Base-by-base conservation (phyloP, 2,113 vertebrate species). In the Ranitomeya imitator region DNA sequence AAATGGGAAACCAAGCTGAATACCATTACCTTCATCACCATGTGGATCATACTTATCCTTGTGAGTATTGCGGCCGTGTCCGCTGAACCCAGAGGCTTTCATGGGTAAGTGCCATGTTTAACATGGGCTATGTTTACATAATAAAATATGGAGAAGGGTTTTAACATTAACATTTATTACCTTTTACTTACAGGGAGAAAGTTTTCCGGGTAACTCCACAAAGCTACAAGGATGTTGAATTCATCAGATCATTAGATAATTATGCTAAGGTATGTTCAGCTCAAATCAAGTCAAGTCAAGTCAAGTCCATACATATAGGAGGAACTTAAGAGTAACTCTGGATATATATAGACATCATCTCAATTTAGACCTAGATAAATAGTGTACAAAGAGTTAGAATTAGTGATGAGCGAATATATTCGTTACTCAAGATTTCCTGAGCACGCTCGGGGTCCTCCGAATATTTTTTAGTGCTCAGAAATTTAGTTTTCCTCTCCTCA, bases 1-100 rank as follows among this genome's bases (percentile, higher is more conserved):
- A 89, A 93, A 91, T 88, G 79, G 88, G 52, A 67, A 0, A 63
- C 59, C 57, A 55, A 7, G 84, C 86, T 59, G 11, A 0, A 0
- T 0, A 0, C 11, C 18, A 60, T 37, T 61, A 61, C 21, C 8
- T 12, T 26, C 0, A 9, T 52, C 89, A 95, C 92, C 91, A 97
- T 97, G 97, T 97, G 94, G 94, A 80, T 86, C 0, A 90, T 97
- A 85, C 90, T 96, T 90, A 67, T 97, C 91, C 92, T 97, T 1
- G 87, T 94, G 92, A 92, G 96, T 91, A 92, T 94, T 91, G 93
- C 95, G 60, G 90, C 94, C 45, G 95, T 93, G 91, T 91, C 96
- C 91, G 94, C 95, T 87, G 94, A 96, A 52, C 86, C 91, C 61
- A 90, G 67, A 54, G 90, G 74, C 89, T 97, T 96, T 74, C 92